These are phyloP conservation scores for Agelastica alni DNA, from an alignment of 2,888 invertebrate genomes.

Conservation along the genomic window DNA sequence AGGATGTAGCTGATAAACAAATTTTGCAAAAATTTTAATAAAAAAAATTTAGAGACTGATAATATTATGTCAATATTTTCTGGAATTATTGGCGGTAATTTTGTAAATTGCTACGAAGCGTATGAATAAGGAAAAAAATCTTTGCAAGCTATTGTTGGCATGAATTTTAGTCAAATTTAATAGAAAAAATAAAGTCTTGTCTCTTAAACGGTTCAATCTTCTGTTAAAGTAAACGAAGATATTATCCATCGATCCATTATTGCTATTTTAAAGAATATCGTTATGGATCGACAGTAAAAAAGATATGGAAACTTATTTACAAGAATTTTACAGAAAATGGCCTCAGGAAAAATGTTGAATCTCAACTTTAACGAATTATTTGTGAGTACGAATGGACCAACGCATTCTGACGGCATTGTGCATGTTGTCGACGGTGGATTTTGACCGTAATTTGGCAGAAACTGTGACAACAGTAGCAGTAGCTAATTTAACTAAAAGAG, in stretches of 20 bases:
- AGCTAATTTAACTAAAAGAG: slow-evolving; percentile 33
- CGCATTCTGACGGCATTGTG: slow-evolving; percentile 26
- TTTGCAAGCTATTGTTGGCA: slow-evolving; percentile 38
- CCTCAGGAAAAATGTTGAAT: slow-evolving; percentile 34
- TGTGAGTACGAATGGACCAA: slow-evolving; percentile 25
- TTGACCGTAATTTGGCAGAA: no score
- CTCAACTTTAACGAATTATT: slow-evolving; percentile 29
- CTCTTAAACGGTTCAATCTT: slow-evolving; percentile 35
- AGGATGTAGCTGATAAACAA: slow-evolving; percentile 43
- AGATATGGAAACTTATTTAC: no score
- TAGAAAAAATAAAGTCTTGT: slow-evolving; percentile 41
- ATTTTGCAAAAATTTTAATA: slow-evolving; percentile 38
- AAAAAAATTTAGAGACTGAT: slow-evolving; percentile 40
- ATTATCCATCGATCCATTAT: slow-evolving; percentile 16
- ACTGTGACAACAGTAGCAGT: no score
- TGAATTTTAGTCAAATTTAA: slow-evolving; percentile 42
- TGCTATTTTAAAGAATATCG: slow-evolving; percentile 25
- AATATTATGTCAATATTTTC: slow-evolving; percentile 42
- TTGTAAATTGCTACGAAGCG: slow-evolving; percentile 43
- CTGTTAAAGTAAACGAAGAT: slow-evolving; percentile 40
- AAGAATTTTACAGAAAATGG: slow-evolving; percentile 37
- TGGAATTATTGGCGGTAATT: slow-evolving; percentile 40
- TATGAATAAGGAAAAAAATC: slow-evolving; percentile 40
- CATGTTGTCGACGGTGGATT: slow-evolving; percentile 36
- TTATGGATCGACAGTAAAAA: no score